A percentile compares a stretch with the other conserved stretches of the same genome.
Evolutionary conservation across 2,797 vertebrate species (phyloP).

Genomic region (Sebastes trivittatus): DNA sequence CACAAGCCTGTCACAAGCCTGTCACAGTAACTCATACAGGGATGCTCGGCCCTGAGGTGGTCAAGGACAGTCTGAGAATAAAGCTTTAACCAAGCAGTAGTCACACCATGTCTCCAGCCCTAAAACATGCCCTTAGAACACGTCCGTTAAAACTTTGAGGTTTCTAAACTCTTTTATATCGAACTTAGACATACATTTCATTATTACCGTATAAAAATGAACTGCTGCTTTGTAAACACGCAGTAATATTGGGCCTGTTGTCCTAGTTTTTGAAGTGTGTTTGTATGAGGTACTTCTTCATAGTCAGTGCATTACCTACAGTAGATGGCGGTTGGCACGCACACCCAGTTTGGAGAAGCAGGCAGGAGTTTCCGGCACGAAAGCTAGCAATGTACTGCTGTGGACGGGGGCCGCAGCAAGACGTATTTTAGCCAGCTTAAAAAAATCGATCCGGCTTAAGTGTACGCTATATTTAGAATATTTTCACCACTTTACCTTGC

Average conservation of each 20-base stretch:
- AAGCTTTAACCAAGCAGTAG: conserved; percentile 54
- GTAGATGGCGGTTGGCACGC: neutral
- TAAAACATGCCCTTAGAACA: neutral
- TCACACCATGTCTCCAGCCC: conserved; percentile 35
- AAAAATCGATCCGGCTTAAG: neutral
- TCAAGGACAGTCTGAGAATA: conserved; percentile 75
- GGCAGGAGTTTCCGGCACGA: neutral
- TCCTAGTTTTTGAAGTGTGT: neutral
- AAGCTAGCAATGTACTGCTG: neutral
- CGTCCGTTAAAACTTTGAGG: neutral
- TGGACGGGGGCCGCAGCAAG: neutral
- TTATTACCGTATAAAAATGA: neutral
- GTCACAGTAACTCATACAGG: conserved; percentile 81
- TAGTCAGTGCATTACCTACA: neutral
- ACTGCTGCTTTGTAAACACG: neutral
- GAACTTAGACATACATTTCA: neutral
- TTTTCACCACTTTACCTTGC: neutral
- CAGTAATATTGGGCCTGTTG: neutral
- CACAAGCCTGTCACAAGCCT: conserved; percentile 74
- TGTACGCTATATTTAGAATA: neutral
- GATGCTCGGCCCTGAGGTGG: conserved; percentile 62
- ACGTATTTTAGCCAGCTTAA: neutral
- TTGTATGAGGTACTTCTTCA: neutral
- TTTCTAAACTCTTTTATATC: neutral
- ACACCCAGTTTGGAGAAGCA: neutral